Evolutionary conservation across 1,140 invertebrate genomes (phyloP), one percentile per base, ranked within the genome.

Genomic region (Harpegnathos saltator): DNA sequence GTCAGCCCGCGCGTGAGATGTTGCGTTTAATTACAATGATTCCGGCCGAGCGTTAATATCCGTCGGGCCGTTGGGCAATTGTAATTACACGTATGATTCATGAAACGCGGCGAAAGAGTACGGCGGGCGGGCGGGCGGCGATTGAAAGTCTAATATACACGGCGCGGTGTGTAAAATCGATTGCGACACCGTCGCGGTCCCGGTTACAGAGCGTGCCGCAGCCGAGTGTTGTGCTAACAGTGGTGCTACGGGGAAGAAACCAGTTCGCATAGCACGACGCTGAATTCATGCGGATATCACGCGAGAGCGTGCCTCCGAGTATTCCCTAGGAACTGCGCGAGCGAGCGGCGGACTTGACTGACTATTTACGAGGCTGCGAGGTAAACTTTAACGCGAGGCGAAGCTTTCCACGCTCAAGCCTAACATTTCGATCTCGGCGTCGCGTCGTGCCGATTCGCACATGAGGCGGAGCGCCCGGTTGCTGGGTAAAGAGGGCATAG

Each of bases 371-470:
- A 56, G 66, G 65, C 26, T 81, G 38, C 38, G 38, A 68, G 26
- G 56, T 87, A 86, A 86, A 86, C 81, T 86, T 87, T 86, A 87
- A 75, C 81, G 82, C 68, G 85, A 56, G 38, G 52, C 75, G 63
- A 65, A 44, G 22, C 44, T 78, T 78, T 78, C 74, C 74, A 78
- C 74, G 29, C 22, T 24, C 52, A 29, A 58, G 81, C 74, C 84
- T 87, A 87, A 33, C 86, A 77, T 86, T 87, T 87, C 85, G 86
- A 83, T 74, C 38, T 44, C 38, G 3, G 9, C 3, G 9, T 0
- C 59, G 50, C 50, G 61, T 44, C 61, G 73, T 65, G 52, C 44
- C 29, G 50, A 72, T 82, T 82, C 84, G 63, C 69, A 61, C 78
- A 65, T 82, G 56, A 19, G n/a, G 38, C 38, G 24, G 52, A 33